Base-by-base conservation (phyloP, 92 coral and sea anemone species). In the Epizoanthus stellaris region DNA sequence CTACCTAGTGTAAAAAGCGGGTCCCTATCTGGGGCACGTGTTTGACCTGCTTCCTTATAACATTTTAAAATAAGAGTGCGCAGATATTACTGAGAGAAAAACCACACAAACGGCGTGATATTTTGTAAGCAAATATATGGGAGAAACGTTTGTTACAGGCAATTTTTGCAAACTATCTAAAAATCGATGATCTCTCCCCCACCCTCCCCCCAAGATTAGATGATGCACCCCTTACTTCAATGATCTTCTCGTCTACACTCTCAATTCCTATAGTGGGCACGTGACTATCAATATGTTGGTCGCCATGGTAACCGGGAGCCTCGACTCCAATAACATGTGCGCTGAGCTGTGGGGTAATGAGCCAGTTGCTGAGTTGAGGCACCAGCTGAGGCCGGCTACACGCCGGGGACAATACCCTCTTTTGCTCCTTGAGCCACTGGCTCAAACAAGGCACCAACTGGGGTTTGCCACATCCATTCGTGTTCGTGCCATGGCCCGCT, bases 251-350 rank as follows among this genome's bases (percentile, higher is more conserved):
- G 43, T 42, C 72, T 13, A 12, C 38, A 25, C 53, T 45, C 13
- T 6, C 42, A 10, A 23, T 14, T 10, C 49, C 25, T 1, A 20
- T 25, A 5, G 14, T 21, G 15, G 49, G 59, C 67, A 21, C 9
- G 71, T 23, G 52, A 21, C 53, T 39, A n/a, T 79, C 60, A 70
- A 79, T 59, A 19, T 70, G 83, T 70, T 20, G 62, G 20, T 70
- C 83, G 61, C 71, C 83, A 59, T 79, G 83, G 49, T 79, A 79
- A 9, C 83, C 83, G 3, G 83, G 83, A 61, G 83, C 83, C 67
- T 79, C 83, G 23, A 79, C 72, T 43, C 83, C 83, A 63, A 79
- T 62, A 70, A 79, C 72, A 70, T 79, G 83, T 4, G 72, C 71
- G 9, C 60, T 79, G 38, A 79, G 72, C 17, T 79, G 72, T 8